Evolutionary conservation across 2,888 invertebrate species (phyloP), one percentile per base, ranked within the genome.

Genomic region (Junonia oenone): DNA sequence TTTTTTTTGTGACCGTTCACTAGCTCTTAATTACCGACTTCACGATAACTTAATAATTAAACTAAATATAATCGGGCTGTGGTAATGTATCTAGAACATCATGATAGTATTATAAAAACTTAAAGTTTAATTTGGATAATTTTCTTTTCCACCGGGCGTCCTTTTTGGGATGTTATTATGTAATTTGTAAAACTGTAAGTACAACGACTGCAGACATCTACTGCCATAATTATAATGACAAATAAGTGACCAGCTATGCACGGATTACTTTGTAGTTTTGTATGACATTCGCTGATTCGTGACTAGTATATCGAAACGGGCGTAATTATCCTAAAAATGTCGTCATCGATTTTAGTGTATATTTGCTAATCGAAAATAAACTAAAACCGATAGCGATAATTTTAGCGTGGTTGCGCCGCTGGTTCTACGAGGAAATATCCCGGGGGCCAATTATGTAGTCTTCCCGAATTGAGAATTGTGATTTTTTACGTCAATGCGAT

Each of bases 361-460:
- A n/a, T n/a, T n/a, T n/a, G n/a, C n/a, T n/a, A n/a, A n/a, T n/a
- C n/a, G n/a, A n/a, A n/a, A n/a, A n/a, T n/a, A n/a, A n/a, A n/a
- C n/a, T n/a, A n/a, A n/a, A n/a, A n/a, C n/a, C n/a, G n/a, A n/a
- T n/a, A n/a, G n/a, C n/a, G n/a, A n/a, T n/a, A n/a, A n/a, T n/a
- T n/a, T n/a, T n/a, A n/a, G n/a, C n/a, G n/a, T n/a, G n/a, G n/a
- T n/a, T n/a, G n/a, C n/a, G n/a, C n/a, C n/a, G n/a, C n/a, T n/a
- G n/a, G 35, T 57, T 40, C 49, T 50, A 58, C 46, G 43, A 38
- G 50, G 37, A 61, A 54, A 33, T 51, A 71, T 80, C 76, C 74
- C 76, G 78, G 75, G 81, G 75, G 78, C 81, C 81, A 82, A 81
- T 71, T 59, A 59, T 64, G 63, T 73, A 75, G 83, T 83, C 78